phyloP scores from a whole-genome alignment of 2,113 vertebrate species.

The Ceratotherium simum region DNA sequence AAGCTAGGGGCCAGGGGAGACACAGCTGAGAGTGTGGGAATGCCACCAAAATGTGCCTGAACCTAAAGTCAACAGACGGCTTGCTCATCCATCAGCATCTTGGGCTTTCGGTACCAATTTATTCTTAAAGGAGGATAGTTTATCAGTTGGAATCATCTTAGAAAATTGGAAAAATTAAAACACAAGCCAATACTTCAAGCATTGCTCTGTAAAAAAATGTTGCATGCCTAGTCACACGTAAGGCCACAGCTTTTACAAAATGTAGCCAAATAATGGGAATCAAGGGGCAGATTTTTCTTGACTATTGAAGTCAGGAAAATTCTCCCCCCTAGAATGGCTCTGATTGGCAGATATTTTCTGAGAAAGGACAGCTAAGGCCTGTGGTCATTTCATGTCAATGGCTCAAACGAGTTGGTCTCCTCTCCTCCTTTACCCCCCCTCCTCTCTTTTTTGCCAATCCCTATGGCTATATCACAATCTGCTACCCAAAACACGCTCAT shows the following conservation, averaged over 20 bases:
- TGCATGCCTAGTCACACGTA: conserved; percentile 20
- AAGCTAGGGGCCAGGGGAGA: not conserved
- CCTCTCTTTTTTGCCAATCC: conserved; percentile 39
- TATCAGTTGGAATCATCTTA: not conserved
- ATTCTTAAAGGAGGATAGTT: not conserved
- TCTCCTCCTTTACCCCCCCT: not conserved
- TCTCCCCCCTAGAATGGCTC: not conserved
- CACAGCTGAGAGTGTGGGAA: not conserved
- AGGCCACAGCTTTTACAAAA: conserved; percentile 53
- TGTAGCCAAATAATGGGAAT: conserved; percentile 67
- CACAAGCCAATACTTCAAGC: not conserved
- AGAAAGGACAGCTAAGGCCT: conserved; percentile 80
- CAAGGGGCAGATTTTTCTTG: conserved; percentile 69
- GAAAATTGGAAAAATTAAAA: conserved; percentile 3
- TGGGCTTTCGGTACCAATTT: not conserved
- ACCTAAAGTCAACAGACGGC: not conserved
- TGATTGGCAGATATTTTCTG: conserved; percentile 82
- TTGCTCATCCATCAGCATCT: not conserved
- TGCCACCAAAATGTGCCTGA: not conserved
- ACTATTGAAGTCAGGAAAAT: conserved; percentile 56
- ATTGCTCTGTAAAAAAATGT: conserved; percentile 9
- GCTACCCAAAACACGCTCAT: conserved; percentile 58
- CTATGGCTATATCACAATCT: conserved; percentile 65
- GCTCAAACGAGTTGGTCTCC: conserved; percentile 64
- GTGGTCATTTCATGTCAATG: conserved; percentile 79